These are phyloP conservation scores for Drosophila austrosaltans DNA, from an alignment of 2,888 invertebrate genomes.

Conservation along the genomic window DNA sequence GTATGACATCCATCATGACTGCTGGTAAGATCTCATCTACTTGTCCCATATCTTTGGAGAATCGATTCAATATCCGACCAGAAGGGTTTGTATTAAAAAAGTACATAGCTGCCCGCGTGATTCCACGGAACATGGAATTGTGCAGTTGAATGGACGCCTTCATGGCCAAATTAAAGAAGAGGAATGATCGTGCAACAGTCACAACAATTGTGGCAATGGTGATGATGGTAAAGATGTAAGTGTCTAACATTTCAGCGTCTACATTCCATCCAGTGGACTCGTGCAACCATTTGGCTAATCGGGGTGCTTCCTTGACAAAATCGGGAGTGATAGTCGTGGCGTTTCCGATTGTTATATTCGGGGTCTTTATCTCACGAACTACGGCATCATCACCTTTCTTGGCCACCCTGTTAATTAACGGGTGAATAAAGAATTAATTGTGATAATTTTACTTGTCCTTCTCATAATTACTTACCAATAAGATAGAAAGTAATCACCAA, in stretches of 20 bases:
- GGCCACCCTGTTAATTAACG: slow-evolving; percentile 52
- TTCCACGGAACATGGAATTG: slow-evolving; percentile 92
- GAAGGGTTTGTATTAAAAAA: slow-evolving; percentile 96
- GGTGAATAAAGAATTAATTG: background rate
- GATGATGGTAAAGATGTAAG: slow-evolving; percentile 85
- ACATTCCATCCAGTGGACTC: slow-evolving; percentile 60
- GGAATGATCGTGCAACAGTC: slow-evolving; percentile 82
- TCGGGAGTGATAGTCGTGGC: slow-evolving; percentile 36
- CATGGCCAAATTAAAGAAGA: slow-evolving; percentile 87
- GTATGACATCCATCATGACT: slow-evolving; percentile 84
- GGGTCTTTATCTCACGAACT: slow-evolving; percentile 37
- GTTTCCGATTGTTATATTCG: slow-evolving; percentile 32
- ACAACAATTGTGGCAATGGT: slow-evolving; percentile 83
- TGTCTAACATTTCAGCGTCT: slow-evolving; percentile 77
- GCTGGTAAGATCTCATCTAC: slow-evolving; percentile 84
- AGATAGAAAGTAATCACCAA: slow-evolving; percentile 91
- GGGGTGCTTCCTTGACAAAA: slow-evolving; percentile 48
- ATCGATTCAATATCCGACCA: slow-evolving; percentile 92
- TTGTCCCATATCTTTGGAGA: slow-evolving; percentile 93
- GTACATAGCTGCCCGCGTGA: slow-evolving; percentile 91
- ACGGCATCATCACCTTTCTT: slow-evolving; percentile 56
- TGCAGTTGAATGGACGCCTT: slow-evolving; percentile 91
- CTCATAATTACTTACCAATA: slow-evolving; percentile 85
- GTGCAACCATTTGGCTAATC: slow-evolving; percentile 53
- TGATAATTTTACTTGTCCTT: background rate